phyloP scores from a whole-genome alignment of 2,888 invertebrate genomes.

The Dioctria rufipes region DNA sequence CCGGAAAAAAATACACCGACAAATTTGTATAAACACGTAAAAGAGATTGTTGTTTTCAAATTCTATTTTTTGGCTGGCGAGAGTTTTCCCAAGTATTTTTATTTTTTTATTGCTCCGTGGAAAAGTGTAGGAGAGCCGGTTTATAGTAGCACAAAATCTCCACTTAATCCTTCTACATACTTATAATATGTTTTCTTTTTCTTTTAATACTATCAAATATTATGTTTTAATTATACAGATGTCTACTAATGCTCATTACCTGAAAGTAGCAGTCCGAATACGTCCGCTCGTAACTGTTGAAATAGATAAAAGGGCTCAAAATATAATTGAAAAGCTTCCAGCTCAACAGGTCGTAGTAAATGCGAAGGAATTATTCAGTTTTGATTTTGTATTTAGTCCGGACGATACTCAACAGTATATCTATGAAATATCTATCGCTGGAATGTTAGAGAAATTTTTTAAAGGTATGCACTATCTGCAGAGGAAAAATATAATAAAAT shows the following conservation, averaged over 20 bases:
- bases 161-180: no score
- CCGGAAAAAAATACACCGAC: no score
- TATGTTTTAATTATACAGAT: background rate
- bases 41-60: no score
- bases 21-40: no score
- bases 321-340: constrained; percentile 79
- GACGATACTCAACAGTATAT: constrained; percentile 81
- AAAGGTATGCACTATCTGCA: constrained; percentile 74
- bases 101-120: no score
- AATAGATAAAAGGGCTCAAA: constrained; percentile 80
- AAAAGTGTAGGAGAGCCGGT: no score
- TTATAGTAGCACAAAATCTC: no score
- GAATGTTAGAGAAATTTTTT: constrained; percentile 83
- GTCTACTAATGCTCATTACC: constrained; percentile 62
- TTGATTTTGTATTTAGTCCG: constrained; percentile 85
- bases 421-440: constrained; percentile 81
- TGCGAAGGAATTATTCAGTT: constrained; percentile 83
- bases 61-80: no score
- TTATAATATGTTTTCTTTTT: no score
- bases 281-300: constrained; percentile 85
- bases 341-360: constrained; percentile 81
- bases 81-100: no score
- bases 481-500: background rate
- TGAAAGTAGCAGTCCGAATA: constrained; percentile 84
- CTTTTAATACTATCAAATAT: no score